These are phyloP conservation scores for Zele albiditarsus DNA, from an alignment of 2,888 invertebrate species.

Conservation along the genomic window DNA sequence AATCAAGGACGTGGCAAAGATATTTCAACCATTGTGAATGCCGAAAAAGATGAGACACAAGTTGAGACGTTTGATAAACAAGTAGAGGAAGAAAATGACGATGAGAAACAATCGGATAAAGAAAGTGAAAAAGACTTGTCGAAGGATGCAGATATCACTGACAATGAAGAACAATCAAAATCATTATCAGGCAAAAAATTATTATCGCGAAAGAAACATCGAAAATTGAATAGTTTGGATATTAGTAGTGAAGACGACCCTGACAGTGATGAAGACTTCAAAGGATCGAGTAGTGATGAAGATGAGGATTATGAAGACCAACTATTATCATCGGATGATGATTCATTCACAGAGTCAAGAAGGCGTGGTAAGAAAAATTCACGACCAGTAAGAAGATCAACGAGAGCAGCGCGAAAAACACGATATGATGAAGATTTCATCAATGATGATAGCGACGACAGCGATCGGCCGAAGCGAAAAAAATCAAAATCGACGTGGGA, in stretches of 20 bases:
- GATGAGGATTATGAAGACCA: slow-evolving; percentile 77
- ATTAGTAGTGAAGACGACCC: slow-evolving; percentile 88
- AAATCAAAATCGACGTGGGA: slow-evolving; percentile 77
- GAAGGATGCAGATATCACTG: slow-evolving; percentile 64
- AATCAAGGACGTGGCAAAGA: slow-evolving; percentile 92
- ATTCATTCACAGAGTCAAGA: slow-evolving; percentile 73
- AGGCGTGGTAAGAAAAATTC: slow-evolving; percentile 73
- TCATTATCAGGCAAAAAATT: slow-evolving; percentile 66
- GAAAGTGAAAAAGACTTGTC: slow-evolving; percentile 69
- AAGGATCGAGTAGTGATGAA: slow-evolving; percentile 81
- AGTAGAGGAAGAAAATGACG: slow-evolving; percentile 73
- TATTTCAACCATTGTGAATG: slow-evolving; percentile 88
- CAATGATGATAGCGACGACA: slow-evolving; percentile 77
- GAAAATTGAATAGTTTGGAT: slow-evolving; percentile 87
- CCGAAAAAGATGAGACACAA: slow-evolving; percentile 80
- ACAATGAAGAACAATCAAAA: slow-evolving; percentile 61
- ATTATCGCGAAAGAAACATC: slow-evolving; percentile 76
- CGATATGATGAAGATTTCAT: slow-evolving; percentile 77
- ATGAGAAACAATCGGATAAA: slow-evolving; percentile 64
- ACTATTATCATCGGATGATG: slow-evolving; percentile 76
- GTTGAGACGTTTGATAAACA: slow-evolving; percentile 60
- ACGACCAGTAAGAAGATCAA: slow-evolving; percentile 75
- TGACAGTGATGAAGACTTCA: slow-evolving; percentile 92
- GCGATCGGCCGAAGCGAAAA: slow-evolving; percentile 75
- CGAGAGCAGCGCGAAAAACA: slow-evolving; percentile 74